A percentile compares a stretch with the other conserved stretches of the same genome.
Conservation (phyloP, 2,113 vertebrate species). For the Spea bombifrons region DNA sequence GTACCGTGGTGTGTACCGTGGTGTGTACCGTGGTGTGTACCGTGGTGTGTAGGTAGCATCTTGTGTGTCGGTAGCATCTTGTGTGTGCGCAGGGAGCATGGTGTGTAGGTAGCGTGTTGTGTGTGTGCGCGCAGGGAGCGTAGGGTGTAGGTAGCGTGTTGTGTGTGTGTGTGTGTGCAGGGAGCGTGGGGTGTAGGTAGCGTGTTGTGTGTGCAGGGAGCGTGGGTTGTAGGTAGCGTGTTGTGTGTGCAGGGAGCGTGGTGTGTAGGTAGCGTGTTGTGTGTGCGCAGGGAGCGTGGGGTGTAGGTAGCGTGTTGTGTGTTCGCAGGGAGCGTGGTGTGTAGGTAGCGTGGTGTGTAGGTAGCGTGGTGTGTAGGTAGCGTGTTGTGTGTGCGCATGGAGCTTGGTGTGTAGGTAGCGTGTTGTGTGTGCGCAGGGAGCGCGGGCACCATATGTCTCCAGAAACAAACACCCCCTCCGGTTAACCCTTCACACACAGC, state of each 20-base stretch:
- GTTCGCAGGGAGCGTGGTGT: not conserved
- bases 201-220: not conserved
- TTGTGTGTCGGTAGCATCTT: too few relatives aligned
- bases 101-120: too few relatives aligned
- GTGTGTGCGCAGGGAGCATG: not conserved
- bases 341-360: not conserved
- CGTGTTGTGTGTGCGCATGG: not conserved
- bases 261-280: too few relatives aligned
- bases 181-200: not conserved
- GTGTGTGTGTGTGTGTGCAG: not conserved
- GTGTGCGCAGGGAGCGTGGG: not conserved
- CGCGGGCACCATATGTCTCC: too few relatives aligned
- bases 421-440: too few relatives aligned
- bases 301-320: not conserved
- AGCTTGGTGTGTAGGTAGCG: not conserved
- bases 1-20: too few relatives aligned
- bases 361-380: not conserved
- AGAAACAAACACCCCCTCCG: too few relatives aligned
- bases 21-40: not conserved
- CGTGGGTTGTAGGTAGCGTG: too few relatives aligned
- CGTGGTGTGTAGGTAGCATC: not conserved
- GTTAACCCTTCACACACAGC: too few relatives aligned
- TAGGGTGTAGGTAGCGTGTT: not conserved
- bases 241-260: not conserved
- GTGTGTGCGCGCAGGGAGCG: too few relatives aligned